Evolutionary conservation across 2,113 vertebrate genomes (phyloP), one percentile per base, ranked within the genome.

Genomic region (Poecilia latipinna): DNA sequence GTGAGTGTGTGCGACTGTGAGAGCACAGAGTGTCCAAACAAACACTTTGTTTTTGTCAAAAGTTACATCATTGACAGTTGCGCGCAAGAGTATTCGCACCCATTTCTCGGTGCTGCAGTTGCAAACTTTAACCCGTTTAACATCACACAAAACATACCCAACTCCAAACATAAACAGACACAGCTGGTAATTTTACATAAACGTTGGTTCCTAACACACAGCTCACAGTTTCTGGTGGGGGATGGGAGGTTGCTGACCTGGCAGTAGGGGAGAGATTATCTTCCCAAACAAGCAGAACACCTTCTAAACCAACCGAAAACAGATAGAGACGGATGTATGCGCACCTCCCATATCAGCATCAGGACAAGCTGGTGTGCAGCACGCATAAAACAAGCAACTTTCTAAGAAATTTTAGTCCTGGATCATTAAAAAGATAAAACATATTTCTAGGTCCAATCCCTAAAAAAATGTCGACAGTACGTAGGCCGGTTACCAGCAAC

Each of bases 231-330:
- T 79, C 82, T 90, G 77, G 89, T 83, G 85, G 70, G 78, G 65
- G 63, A 69, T 65, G 54, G 67, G 89, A 42, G 82, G 89, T 88
- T 74, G 90, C 74, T 75, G 39, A 70, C 64, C 71, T 81, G 78
- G 85, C 84, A 86, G 79, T 75, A 10, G 37, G 29, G 64, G 81
- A 74, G 65, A 78, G 70, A 88, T 78, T 39, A 71, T 72, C 75
- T 83, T 72, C 70, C 77, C 80, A 65, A 70, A 71, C 80, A 86
- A 79, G 80, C 75, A 72, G 77, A 75, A 82, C 90, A 93, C 86
- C 85, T 91, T 83, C 82, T 75, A 79, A 79, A 81, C 39, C 54
- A 65, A 80, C 74, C 66, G 68, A 85, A 74, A 87, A 87, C 71
- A 84, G 12, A 63, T 22, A 48, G 15, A 61, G 35, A 42, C 22